phyloP scores from a whole-genome alignment of 2,797 vertebrate genomes.

The Xenops minutus region DNA sequence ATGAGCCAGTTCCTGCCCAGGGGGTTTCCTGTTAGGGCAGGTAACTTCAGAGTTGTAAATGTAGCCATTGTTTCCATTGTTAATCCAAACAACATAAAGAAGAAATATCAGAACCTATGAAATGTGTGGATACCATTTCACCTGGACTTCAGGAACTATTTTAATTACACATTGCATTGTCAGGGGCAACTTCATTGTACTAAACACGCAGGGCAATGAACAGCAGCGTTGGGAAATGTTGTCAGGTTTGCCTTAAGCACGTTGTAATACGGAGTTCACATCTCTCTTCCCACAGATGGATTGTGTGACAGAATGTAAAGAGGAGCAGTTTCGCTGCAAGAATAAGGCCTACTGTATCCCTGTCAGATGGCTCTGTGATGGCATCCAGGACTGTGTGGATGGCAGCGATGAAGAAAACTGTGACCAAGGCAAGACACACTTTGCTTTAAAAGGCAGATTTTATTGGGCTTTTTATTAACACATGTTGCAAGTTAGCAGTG shows the following conservation, averaged over 20 bases:
- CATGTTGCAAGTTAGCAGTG: background rate
- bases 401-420: constrained; percentile 94
- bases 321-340: constrained; percentile 91
- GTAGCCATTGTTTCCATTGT: background rate
- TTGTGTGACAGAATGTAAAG: constrained; percentile 92
- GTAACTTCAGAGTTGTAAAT: background rate
- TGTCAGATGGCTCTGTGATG: constrained; percentile 93
- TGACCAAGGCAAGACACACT: constrained; percentile 77
- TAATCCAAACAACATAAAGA: background rate
- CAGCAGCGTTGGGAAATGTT: background rate
- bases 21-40: background rate
- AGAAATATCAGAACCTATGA: background rate
- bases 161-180: background rate
- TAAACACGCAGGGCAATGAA: background rate
- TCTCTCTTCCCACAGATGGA: constrained; percentile 81
- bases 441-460: background rate
- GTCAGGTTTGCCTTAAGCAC: background rate
- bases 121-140: background rate
- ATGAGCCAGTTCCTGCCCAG: background rate
- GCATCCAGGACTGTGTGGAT: constrained; percentile 93
- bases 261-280: background rate
- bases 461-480: background rate
- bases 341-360: constrained; percentile 97
- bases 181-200: background rate
- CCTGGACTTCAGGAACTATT: background rate